phyloP scores from a whole-genome alignment of 1,140 invertebrate species.

The Hydropsyche tenuis region DNA sequence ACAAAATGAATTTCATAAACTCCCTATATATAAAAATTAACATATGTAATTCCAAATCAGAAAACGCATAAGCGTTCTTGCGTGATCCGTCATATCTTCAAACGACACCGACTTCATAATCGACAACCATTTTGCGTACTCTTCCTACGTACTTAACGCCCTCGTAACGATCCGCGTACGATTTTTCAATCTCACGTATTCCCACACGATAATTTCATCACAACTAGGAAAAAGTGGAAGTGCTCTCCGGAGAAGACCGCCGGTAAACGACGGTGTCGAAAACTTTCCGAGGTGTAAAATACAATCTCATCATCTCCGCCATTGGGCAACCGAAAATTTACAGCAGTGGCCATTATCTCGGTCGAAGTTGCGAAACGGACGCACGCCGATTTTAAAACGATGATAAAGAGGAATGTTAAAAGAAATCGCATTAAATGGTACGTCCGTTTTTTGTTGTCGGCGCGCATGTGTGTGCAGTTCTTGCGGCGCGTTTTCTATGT shows the following conservation, averaged over 20 bases:
- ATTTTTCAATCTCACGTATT: not conserved
- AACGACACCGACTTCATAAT: too few relatives aligned
- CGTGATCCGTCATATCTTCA: too few relatives aligned
- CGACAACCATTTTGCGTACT: too few relatives aligned
- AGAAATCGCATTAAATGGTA: not conserved
- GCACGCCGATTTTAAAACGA: not conserved
- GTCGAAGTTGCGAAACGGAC: not conserved
- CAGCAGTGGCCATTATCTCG: not conserved
- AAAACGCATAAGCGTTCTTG: too few relatives aligned
- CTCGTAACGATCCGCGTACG: not conserved
- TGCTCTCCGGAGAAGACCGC: slow-evolving; percentile 1
- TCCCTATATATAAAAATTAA: too few relatives aligned
- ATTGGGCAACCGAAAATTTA: slow-evolving; percentile 11
- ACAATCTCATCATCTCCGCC: slow-evolving; percentile 28
- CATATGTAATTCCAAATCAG: too few relatives aligned
- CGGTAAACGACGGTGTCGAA: slow-evolving; percentile 2
- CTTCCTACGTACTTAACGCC: too few relatives aligned
- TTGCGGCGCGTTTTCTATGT: too few relatives aligned
- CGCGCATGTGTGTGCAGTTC: too few relatives aligned
- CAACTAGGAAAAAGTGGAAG: not conserved
- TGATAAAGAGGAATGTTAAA: not conserved
- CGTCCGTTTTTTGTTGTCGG: slow-evolving; percentile 1
- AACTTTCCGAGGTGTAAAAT: slow-evolving; percentile 1
- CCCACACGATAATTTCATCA: not conserved
- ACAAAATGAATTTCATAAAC: too few relatives aligned